phyloP scores from a whole-genome alignment of 2,888 invertebrate genomes.

The Perithous albicinctus region DNA sequence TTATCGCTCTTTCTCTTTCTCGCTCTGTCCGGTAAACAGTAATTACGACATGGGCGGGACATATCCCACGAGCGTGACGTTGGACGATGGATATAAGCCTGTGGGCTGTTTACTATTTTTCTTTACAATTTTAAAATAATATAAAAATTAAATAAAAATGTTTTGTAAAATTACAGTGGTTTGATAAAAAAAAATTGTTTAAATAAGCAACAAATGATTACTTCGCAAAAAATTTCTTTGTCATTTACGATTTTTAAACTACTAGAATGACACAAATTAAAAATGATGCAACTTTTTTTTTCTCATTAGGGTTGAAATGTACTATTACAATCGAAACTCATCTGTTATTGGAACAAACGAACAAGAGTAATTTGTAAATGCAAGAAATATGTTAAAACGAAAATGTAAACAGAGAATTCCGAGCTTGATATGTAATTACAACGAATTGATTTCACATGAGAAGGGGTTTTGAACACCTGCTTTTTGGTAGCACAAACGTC shows the following conservation, averaged over 20 bases:
- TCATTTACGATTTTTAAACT: too few species aligned
- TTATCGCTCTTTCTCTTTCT: constrained; percentile 25
- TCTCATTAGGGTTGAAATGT: too few species aligned
- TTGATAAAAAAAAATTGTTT: too few species aligned
- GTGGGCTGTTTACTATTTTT: neutral
- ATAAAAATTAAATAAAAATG: too few species aligned
- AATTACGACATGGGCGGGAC: constrained; percentile 66
- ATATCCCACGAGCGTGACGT: constrained; percentile 54
- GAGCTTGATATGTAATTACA: constrained; percentile 27
- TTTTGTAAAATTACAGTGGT: too few species aligned
- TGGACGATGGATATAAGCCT: constrained; percentile 46
- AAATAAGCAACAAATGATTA: too few species aligned
- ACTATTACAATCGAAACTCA: too few species aligned
- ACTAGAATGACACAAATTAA: too few species aligned
- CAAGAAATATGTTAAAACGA: neutral
- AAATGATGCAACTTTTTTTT: too few species aligned
- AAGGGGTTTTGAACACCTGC: constrained; percentile 51
- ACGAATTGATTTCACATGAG: constrained; percentile 34
- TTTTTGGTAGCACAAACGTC: constrained; percentile 27
- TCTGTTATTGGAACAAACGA: neutral
- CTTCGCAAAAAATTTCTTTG: too few species aligned
- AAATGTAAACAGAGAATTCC: constrained; percentile 2
- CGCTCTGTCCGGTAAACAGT: constrained; percentile 53
- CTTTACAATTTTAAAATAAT: neutral
- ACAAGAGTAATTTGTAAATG: neutral